These are phyloP conservation scores for Petroica traversi DNA, from an alignment of 2,113 vertebrate species.

Conservation along the genomic window DNA sequence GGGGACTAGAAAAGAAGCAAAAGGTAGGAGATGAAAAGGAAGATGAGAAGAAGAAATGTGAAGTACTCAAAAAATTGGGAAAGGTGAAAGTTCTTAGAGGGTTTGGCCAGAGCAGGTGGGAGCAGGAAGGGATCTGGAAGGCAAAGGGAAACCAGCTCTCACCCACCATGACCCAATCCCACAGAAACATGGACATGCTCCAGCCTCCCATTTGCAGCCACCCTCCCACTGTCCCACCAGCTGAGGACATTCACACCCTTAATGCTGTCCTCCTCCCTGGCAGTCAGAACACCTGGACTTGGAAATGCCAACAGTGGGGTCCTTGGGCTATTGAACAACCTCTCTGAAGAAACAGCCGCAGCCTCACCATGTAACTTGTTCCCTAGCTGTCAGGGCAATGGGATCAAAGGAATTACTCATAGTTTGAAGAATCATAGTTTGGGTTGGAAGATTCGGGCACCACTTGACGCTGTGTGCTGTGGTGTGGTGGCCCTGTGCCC, in stretches of 20 bases:
- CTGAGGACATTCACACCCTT: neutral
- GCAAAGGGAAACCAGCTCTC: neutral
- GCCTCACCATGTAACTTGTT: neutral
- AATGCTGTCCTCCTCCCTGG: accelerated
- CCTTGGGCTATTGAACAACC: neutral
- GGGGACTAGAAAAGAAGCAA: neutral
- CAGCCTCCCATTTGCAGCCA: neutral
- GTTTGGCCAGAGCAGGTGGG: neutral
- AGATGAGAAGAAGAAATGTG: neutral
- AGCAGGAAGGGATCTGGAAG: neutral
- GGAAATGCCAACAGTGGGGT: neutral
- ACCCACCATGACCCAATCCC: accelerated
- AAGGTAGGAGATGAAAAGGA: neutral
- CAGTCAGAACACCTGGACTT: neutral
- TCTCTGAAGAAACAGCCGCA: neutral
- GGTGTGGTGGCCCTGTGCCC: too few relatives aligned
- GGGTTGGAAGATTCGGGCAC: too few relatives aligned
- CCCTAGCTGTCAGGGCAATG: accelerated
- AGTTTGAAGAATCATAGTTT: neutral
- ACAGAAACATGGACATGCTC: neutral
- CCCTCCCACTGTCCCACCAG: neutral
- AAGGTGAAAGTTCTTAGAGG: neutral
- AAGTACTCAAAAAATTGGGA: neutral
- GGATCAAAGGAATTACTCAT: neutral
- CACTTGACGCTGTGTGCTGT: too few relatives aligned